phyloP scores from a whole-genome alignment of 2,888 invertebrate genomes.

The Pseudococcus longispinus region DNA sequence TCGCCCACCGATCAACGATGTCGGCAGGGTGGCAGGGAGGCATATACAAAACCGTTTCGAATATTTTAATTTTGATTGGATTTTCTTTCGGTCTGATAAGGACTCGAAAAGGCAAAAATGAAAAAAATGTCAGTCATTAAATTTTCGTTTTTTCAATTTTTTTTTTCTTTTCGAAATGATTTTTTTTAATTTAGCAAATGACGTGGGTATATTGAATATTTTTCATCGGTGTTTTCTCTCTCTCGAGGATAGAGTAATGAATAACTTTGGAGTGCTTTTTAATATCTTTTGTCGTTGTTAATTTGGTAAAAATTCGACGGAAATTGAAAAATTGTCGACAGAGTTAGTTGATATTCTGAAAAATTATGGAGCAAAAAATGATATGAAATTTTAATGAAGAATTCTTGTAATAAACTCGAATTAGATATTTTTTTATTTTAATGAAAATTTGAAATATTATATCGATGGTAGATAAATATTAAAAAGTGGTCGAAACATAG shows the following conservation, averaged over 20 bases:
- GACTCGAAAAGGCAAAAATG: not conserved
- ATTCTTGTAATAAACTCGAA: no score
- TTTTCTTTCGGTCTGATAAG: not conserved
- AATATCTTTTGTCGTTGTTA: not conserved
- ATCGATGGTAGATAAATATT: no score
- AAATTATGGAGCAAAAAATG: no score
- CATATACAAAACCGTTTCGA: not conserved
- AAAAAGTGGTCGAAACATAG: no score
- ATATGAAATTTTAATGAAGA: no score
- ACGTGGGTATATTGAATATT: not conserved
- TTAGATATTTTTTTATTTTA: no score
- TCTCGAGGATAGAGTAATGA: not conserved
- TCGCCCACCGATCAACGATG: not conserved
- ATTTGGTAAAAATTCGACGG: no score
- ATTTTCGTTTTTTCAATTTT: not conserved
- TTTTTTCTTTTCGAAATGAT: not conserved
- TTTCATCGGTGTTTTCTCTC: not conserved
- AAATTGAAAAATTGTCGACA: no score
- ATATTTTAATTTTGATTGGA: not conserved
- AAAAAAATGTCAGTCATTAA: not conserved
- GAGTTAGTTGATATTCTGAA: no score
- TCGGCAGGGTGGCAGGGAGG: not conserved
- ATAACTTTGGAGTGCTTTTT: not conserved
- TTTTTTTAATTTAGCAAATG: not conserved
- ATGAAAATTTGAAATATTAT: no score